Evolutionary conservation across 1,140 invertebrate species (phyloP).

Genomic region (Cataglyphis hispanica): DNA sequence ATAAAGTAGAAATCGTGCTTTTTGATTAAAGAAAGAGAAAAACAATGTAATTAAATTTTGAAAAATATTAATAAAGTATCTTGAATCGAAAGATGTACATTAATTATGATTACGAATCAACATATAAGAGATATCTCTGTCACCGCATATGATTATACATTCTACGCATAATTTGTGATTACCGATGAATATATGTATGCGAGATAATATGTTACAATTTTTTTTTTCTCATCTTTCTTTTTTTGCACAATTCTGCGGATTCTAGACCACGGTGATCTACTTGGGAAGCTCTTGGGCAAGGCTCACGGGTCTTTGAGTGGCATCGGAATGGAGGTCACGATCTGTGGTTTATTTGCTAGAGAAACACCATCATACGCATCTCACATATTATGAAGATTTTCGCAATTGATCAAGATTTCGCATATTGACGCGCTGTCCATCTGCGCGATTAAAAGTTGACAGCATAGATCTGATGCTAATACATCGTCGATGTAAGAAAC

Average conservation of each 20-base stretch:
- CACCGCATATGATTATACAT: too few species aligned
- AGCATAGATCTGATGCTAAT: background rate
- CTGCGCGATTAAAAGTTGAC: background rate
- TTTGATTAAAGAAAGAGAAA: background rate
- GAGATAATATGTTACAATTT: background rate
- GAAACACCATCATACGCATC: background rate
- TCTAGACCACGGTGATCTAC: conserved; percentile 72
- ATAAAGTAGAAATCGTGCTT: conserved; percentile 3
- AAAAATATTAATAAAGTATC: too few species aligned
- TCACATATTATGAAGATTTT: background rate
- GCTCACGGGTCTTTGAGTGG: background rate
- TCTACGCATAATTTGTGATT: background rate
- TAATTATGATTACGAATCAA: background rate
- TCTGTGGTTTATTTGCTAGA: conserved; percentile 34
- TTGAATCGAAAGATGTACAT: background rate
- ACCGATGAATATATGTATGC: background rate
- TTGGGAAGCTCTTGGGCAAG: conserved; percentile 25
- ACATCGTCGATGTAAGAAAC: background rate
- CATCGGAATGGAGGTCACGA: background rate
- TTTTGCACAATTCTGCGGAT: conserved; percentile 29
- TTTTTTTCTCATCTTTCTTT: background rate
- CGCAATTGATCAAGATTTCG: background rate
- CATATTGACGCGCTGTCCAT: background rate
- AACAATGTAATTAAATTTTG: too few species aligned
- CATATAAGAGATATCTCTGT: background rate